Conservation (phyloP, 2,888 invertebrate species). For the Glaucopsyche alexis region DNA sequence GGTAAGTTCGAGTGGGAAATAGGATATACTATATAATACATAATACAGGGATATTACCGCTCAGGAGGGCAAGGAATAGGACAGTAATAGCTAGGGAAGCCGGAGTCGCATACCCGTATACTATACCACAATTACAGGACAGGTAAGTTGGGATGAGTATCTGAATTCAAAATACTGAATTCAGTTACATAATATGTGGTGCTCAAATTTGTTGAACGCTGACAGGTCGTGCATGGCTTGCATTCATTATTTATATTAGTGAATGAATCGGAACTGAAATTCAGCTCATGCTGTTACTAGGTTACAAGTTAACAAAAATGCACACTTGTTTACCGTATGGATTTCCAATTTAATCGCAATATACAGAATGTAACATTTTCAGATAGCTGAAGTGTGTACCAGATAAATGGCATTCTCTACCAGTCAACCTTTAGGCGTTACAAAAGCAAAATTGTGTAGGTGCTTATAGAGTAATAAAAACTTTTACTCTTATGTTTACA, state of each 20-base stretch:
- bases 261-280: background rate
- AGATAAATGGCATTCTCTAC: no score
- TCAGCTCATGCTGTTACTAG: background rate
- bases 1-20: no score
- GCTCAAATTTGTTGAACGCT: background rate
- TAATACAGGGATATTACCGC: no score
- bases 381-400: background rate
- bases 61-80: no score
- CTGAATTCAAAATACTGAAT: background rate
- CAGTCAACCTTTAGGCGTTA: no score
- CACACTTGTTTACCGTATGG: background rate
- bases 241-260: background rate
- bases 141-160: no score
- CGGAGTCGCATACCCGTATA: no score
- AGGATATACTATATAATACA: no score
- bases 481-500: background rate
- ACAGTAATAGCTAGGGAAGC: no score
- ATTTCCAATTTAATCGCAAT: background rate
- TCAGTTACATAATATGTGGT: background rate
- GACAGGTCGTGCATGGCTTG: background rate
- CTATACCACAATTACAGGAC: no score
- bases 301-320: background rate
- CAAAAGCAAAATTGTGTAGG: no score
- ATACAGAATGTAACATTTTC: background rate
- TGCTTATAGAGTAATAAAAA: no score